phyloP scores from a whole-genome alignment of 2,113 vertebrate species.

The Pomatostomus ruficeps region DNA sequence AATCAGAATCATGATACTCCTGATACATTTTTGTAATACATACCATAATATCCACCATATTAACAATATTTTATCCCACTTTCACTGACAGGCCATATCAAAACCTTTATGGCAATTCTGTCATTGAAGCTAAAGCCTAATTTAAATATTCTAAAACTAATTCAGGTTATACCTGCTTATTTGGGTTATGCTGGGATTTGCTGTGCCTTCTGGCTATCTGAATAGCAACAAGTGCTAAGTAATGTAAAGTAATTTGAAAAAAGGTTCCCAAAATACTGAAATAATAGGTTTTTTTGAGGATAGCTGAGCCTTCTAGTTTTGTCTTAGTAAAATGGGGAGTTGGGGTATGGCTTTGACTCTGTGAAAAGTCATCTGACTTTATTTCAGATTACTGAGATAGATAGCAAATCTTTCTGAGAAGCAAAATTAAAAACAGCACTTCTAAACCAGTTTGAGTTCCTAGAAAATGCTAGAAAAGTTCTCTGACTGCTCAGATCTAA shows the following conservation, averaged over 20 bases:
- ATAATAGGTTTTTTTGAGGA: background rate
- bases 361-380: background rate
- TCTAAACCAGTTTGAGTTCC: background rate
- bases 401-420: background rate
- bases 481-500: background rate
- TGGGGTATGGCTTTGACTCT: background rate
- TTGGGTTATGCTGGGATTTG: background rate
- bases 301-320: background rate
- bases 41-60: background rate
- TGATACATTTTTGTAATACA: background rate
- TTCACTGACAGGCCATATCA: background rate
- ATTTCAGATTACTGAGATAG: background rate
- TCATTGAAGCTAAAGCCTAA: background rate
- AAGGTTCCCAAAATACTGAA: background rate
- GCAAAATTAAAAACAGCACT: background rate
- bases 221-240: background rate
- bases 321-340: background rate
- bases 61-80: background rate
- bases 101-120: background rate
- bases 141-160: background rate
- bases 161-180: background rate
- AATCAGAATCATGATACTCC: background rate
- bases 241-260: background rate
- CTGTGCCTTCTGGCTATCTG: background rate
- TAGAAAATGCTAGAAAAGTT: background rate